A percentile compares a stretch with the other conserved stretches of the same genome.
These are phyloP conservation scores for Clarias magur DNA, from an alignment of 2,113 vertebrate species.

Conservation along the genomic window DNA sequence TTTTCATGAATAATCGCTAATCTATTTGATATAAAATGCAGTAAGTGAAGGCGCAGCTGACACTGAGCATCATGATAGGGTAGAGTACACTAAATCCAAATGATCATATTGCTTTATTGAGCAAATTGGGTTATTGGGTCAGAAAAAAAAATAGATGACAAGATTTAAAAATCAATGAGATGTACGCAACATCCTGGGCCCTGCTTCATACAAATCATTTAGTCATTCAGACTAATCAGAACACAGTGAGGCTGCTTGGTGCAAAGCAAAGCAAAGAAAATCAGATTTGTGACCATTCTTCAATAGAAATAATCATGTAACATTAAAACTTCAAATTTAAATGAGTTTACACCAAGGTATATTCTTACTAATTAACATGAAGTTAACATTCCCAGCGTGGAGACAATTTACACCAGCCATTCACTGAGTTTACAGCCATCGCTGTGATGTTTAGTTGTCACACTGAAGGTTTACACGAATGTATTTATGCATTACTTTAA, in stretches of 20 bases:
- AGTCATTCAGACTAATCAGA: background rate
- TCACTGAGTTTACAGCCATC: constrained; percentile 6
- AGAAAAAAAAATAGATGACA: constrained; percentile 36
- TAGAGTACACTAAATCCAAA: constrained; percentile 15
- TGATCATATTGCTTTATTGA: constrained; percentile 59
- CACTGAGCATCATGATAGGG: background rate
- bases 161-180: constrained; percentile 20
- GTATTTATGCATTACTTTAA: background rate
- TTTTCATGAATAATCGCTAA: constrained; percentile 8
- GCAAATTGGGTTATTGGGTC: constrained; percentile 45
- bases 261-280: background rate
- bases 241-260: background rate
- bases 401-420: background rate
- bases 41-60: background rate
- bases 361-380: no score
- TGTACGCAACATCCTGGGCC: constrained; percentile 6
- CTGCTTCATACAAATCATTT: constrained; percentile 16
- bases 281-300: no score
- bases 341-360: background rate
- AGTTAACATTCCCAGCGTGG: background rate
- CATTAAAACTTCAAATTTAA: background rate
- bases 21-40: background rate
- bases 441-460: background rate
- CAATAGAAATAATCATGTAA: no score
- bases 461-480: background rate